Evolutionary conservation across 1,140 invertebrate species (phyloP).

Genomic region (Drosophila santomea): DNA sequence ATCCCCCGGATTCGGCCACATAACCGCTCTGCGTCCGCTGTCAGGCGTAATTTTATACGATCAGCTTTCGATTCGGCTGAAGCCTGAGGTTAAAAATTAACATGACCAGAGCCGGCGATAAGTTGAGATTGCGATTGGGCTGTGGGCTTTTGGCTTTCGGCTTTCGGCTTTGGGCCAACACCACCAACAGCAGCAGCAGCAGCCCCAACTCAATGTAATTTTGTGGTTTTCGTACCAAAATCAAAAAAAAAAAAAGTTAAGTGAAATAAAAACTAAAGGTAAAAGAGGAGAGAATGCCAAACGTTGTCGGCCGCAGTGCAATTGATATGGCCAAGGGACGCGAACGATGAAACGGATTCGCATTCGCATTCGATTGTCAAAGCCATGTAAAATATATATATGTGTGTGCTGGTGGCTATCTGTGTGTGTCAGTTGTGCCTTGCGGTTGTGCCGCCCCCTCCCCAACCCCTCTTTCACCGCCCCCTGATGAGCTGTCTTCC

Average conservation of each 20-base stretch:
- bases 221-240: conserved; percentile 70
- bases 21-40: conserved; percentile 60
- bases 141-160: conserved; percentile 20
- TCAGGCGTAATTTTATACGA: conserved; percentile 81
- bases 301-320: conserved; percentile 52
- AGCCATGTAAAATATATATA: conserved; percentile 62
- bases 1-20: conserved; percentile 11
- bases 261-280: conserved; percentile 21
- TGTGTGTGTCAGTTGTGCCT: conserved; percentile 58
- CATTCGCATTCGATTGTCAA: conserved; percentile 75
- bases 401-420: conserved; percentile 22
- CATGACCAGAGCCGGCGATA: conserved; percentile 76
- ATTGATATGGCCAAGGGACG: conserved; percentile 68
- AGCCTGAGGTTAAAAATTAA: conserved; percentile 81
- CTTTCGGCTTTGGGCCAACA: conserved; percentile 28
- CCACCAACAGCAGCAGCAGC: not conserved
- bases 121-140: conserved; percentile 71
- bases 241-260: conserved; percentile 1
- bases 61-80: conserved; percentile 80
- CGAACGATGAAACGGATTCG: conserved; percentile 58
- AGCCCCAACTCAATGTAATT: conserved; percentile 64
- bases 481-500: conserved; percentile 34
- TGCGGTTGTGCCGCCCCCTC: conserved; percentile 38
- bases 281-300: conserved; percentile 30
- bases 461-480: conserved; percentile 2